Base-by-base conservation (phyloP, 2,797 vertebrate species). In the Threskiornis aethiopicus region DNA sequence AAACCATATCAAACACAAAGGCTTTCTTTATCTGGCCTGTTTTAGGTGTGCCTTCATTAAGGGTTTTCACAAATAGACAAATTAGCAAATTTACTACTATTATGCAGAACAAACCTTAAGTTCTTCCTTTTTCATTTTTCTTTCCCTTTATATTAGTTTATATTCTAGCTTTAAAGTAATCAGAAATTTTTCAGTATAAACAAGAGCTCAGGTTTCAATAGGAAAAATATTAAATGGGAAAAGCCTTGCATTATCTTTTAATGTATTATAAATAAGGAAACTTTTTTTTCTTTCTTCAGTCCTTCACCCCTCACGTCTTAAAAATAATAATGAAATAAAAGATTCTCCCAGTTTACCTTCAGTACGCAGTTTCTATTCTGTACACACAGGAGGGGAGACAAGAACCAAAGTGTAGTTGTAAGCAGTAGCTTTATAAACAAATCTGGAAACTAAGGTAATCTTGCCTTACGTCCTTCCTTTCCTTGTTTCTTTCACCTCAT, bases 261-360 rank as follows among this genome's bases (percentile, higher is more conserved):
- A 77, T 37, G 19, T 75, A 41, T 82, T 67, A 24, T 65, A 80
- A 73, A 49, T 58, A 58, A 71, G 47, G 29, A 82, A 75, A 37
- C 3, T 67, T 62, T 64, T 62, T 19, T 73, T 82, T 47, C 31
- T 64, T 79, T 70, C 11, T 73, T 58, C 44, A 41, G 25, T 65
- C n/a, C 15, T 84, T 77, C 19, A 0, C 12, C 4, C 9, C 13
- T 59, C 37, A 10, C 0, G 0, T 33, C 33, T 84, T 72, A 33
- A 71, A 87, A 89, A 77, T 13, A 69, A 64, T n/a, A 46, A 46
- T 25, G 10, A 84, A 71, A 47, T 35, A 31, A 82, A 83, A 90
- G 70, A 31, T 17, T 72, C 19, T 90, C 31, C 11, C 11, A 77
- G 2, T 6, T 70, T 87, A 12, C 25, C 26, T 81, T 90, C 47